phyloP scores from a whole-genome alignment of 2,888 invertebrate species.

The Amiota mariae region DNA sequence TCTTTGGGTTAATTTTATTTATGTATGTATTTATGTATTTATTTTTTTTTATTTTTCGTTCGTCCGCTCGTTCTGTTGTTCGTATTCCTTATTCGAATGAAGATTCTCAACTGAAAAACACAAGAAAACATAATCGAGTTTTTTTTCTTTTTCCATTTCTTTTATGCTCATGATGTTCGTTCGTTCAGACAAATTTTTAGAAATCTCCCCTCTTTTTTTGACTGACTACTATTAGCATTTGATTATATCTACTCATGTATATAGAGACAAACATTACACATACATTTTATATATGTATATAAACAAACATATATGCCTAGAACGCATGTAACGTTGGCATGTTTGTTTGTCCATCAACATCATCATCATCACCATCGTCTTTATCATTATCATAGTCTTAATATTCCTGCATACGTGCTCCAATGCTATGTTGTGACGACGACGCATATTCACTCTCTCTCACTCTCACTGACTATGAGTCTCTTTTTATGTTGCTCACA shows the following conservation, averaged over 20 bases:
- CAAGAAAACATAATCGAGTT: conserved; percentile 57
- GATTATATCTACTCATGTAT: conserved; percentile 36
- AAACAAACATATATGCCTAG: not conserved
- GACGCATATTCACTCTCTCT: too few relatives aligned
- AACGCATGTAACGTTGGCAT: conserved; percentile 38
- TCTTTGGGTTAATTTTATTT: not conserved
- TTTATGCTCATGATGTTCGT: not conserved
- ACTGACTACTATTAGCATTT: too few relatives aligned
- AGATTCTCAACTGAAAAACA: conserved; percentile 64
- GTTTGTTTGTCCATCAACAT: conserved; percentile 40
- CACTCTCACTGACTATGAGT: too few relatives aligned
- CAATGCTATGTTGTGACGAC: conserved; percentile 53
- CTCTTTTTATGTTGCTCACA: conserved; percentile 43
- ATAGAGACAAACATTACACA: conserved; percentile 16
- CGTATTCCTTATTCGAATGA: conserved; percentile 63
- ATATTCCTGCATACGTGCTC: conserved; percentile 39
- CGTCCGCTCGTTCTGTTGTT: conserved; percentile 52
- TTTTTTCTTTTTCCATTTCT: conserved; percentile 46
- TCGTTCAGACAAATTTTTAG: conserved; percentile 1
- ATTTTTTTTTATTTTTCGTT: conserved; percentile 34
- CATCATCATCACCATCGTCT: conserved; percentile 50
- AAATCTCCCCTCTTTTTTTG: conserved; percentile 8
- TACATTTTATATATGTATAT: conserved; percentile 40
- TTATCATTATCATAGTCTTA: too few relatives aligned
- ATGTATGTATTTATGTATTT: not conserved